phyloP scores from a whole-genome alignment of 2,113 vertebrate species.

The Anser cygnoides region DNA sequence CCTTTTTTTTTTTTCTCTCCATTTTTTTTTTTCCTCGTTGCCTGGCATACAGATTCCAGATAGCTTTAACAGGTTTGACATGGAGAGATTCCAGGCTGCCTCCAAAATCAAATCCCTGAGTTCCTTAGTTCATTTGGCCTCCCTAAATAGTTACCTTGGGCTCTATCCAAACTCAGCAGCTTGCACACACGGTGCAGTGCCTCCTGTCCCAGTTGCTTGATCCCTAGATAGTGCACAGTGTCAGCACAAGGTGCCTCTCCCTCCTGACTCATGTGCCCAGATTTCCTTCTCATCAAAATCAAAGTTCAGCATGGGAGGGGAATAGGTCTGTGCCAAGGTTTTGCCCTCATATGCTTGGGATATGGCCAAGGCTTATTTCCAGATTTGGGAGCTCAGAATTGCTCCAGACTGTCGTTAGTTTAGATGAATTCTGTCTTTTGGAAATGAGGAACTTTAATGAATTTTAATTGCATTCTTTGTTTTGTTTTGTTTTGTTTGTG shows the following conservation, averaged over 20 bases:
- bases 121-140: slow-evolving; percentile 32
- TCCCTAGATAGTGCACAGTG: slow-evolving; percentile 13
- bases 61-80: slow-evolving; percentile 65
- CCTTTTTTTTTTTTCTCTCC: background rate
- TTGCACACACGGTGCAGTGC: background rate
- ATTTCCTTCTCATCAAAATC: background rate
- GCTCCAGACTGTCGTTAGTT: background rate
- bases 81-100: slow-evolving; percentile 60
- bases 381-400: background rate
- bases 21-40: background rate
- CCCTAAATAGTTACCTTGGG: slow-evolving; percentile 71
- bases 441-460: background rate
- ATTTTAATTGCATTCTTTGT: background rate
- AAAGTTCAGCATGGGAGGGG: slow-evolving; percentile 9
- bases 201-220: background rate
- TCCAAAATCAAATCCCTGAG: slow-evolving; percentile 53
- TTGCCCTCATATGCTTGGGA: slow-evolving; percentile 31
- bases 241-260: background rate
- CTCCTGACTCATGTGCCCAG: slow-evolving; percentile 20
- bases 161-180: slow-evolving; percentile 58
- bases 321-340: background rate
- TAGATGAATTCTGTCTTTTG: background rate
- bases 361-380: slow-evolving; percentile 24
- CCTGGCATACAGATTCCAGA: slow-evolving; percentile 54
- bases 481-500: background rate